Evolutionary conservation across 2,888 invertebrate species (phyloP).

Genomic region (Malthinus flaveolus): DNA sequence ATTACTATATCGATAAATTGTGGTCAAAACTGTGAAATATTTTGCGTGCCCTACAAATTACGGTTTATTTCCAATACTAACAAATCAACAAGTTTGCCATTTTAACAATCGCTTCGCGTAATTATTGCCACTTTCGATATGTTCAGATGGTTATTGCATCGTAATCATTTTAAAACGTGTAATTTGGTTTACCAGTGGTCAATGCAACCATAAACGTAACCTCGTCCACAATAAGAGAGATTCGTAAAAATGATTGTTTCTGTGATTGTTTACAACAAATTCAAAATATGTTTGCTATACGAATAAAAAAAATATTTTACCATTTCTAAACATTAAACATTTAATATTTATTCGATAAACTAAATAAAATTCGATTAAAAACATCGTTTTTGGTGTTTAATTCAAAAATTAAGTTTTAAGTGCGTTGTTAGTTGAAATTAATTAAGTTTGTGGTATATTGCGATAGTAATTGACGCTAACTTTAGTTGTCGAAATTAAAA

Average conservation of each 20-base stretch:
- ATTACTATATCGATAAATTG: too few relatives aligned
- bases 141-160: too few relatives aligned
- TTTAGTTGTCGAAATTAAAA: background rate
- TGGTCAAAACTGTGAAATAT: too few relatives aligned
- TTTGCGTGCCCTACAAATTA: too few relatives aligned
- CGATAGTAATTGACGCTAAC: too few relatives aligned
- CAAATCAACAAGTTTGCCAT: too few relatives aligned
- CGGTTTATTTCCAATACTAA: too few relatives aligned
- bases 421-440: constrained; percentile 13
- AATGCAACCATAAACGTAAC: constrained; percentile 16
- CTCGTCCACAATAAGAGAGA: constrained; percentile 3
- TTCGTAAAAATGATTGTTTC: constrained; percentile 29
- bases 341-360: constrained; percentile 1
- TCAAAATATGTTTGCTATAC: background rate
- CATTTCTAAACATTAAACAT: constrained; percentile 17
- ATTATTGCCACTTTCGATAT: background rate
- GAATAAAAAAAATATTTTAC: background rate
- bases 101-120: background rate
- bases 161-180: too few relatives aligned
- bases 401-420: constrained; percentile 1
- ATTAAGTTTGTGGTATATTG: too few relatives aligned
- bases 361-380: constrained; percentile 5
- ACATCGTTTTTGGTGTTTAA: constrained; percentile 8
- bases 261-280: constrained; percentile 24
- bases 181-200: background rate